Evolutionary conservation across 1,140 invertebrate species (phyloP), one percentile per base, ranked within the genome.

Genomic region (Hirudo medicinalis): DNA sequence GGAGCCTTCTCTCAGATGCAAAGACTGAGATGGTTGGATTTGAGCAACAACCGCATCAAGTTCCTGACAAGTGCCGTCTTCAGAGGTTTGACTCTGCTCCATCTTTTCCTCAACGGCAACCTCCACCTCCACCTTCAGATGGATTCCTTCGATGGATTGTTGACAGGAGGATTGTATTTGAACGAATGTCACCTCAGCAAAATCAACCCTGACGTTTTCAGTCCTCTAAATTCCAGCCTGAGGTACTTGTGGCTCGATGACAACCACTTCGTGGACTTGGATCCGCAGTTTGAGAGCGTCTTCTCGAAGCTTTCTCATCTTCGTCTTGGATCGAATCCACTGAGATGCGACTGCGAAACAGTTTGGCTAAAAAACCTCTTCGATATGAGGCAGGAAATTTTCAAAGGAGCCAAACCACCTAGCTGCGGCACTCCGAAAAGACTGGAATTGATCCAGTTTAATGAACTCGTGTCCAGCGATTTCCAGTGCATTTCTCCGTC

Each of bases 31-130:
- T 80, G 79, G 79, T 69, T 81, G 49, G 80, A 81, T 72, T 72
- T 81, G 36, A 80, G 79, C 71, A 78, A 80, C 74, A 81, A 81
- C 72, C 76, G 77, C n/a, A 76, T 81, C 5, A 74, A 75, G 54
- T 76, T 76, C 9, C 75, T 81, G 20, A 75, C 77, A 17, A 79
- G 80, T 63, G 79, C 75, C 71, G 79, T 79, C 54, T 81, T 81
- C 73, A 75, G 78, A n/a, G 80, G 79, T 20, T 73, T 81, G 43
- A 75, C 75, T 60, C 73, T 81, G 13, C 76, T 78, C 49, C 78
- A 81, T 76, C 74, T 81, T 63, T 80, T 81, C 72, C 67, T 81
- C 20, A 80, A 80, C 75, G 79, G 79, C 60, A 81, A 81, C 74
- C 75, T 76, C 6, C 77, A 77, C n/a, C 76, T 81, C 32, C 73